These are phyloP conservation scores for Pachyramphus minor DNA, from an alignment of 2,113 vertebrate species.

Conservation along the genomic window DNA sequence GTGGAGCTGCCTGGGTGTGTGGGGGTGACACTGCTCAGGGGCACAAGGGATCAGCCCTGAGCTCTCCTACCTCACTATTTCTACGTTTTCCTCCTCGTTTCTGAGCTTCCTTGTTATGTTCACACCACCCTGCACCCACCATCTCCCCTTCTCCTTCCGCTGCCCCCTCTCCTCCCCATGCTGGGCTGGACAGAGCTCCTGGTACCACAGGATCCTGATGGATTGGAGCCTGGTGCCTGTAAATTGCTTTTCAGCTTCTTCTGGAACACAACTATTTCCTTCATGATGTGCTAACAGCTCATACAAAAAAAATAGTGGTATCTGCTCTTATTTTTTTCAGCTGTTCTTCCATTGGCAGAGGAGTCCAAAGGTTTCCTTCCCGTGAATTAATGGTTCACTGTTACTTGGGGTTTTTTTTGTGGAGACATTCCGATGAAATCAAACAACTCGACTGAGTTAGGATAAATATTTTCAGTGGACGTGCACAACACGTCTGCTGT, in stretches of 20 bases:
- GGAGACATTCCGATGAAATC: background rate
- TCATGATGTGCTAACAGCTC: background rate
- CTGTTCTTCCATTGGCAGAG: background rate
- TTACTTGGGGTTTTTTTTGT: background rate
- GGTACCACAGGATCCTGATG: background rate
- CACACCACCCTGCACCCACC: background rate
- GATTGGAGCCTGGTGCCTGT: background rate
- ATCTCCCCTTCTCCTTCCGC: background rate
- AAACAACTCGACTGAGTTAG: background rate
- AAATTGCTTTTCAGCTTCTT: slow-evolving; percentile 9
- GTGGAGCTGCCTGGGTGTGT: rapidly evolving
- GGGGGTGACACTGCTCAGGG: background rate
- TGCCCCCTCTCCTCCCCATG: background rate
- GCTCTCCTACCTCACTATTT: background rate
- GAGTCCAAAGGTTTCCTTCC: background rate
- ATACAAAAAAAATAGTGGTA: rapidly evolving
- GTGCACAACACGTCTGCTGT: background rate
- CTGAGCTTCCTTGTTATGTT: background rate
- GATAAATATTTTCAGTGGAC: slow-evolving; percentile 58
- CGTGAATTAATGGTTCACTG: rapidly evolving
- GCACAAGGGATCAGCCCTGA: background rate
- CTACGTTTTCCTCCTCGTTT: background rate
- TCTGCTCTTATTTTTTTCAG: slow-evolving; percentile 2
- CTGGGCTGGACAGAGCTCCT: background rate
- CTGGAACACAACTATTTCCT: background rate